Evolutionary conservation across 2,113 vertebrate genomes (phyloP).

Genomic region (Petrocephalus zakoni): DNA sequence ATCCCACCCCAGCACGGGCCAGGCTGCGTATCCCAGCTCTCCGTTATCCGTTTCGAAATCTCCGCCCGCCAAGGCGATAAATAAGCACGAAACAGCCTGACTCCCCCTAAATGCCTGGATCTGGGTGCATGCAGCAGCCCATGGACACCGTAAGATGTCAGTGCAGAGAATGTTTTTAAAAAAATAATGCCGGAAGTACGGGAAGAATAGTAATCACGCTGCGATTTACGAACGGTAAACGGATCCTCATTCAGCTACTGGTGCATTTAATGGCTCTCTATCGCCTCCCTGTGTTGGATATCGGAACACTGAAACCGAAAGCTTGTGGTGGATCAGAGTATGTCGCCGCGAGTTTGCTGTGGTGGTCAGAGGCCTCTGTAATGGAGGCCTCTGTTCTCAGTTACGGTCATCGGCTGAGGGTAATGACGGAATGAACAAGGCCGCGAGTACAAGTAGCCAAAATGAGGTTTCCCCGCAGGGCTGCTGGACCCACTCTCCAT

Average conservation of each 20-base stretch:
- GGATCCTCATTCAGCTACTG: too few relatives aligned
- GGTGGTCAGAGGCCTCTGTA: not conserved
- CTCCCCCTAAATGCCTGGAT: not conserved
- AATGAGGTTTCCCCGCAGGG: not conserved
- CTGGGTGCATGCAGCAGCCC: not conserved
- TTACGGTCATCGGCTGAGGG: not conserved
- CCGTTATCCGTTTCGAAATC: not conserved
- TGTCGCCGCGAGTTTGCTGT: not conserved
- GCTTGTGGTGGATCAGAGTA: not conserved
- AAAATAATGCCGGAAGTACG: not conserved
- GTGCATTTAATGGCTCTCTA: not conserved
- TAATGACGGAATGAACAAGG: not conserved
- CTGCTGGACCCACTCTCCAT: not conserved
- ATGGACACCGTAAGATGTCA: not conserved
- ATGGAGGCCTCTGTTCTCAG: not conserved
- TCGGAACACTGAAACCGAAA: not conserved
- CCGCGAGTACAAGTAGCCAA: not conserved
- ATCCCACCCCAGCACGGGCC: not conserved
- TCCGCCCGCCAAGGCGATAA: not conserved
- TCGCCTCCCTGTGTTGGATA: not conserved
- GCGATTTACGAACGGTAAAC: not conserved
- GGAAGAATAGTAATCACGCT: not conserved
- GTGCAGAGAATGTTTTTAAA: not conserved
- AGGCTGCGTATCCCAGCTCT: not conserved
- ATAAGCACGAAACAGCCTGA: not conserved